Percentiles rank a stretch among this genome's conserved stretches.
Conservation (phyloP, 2,888 invertebrate species). For the Plebejus argus region DNA sequence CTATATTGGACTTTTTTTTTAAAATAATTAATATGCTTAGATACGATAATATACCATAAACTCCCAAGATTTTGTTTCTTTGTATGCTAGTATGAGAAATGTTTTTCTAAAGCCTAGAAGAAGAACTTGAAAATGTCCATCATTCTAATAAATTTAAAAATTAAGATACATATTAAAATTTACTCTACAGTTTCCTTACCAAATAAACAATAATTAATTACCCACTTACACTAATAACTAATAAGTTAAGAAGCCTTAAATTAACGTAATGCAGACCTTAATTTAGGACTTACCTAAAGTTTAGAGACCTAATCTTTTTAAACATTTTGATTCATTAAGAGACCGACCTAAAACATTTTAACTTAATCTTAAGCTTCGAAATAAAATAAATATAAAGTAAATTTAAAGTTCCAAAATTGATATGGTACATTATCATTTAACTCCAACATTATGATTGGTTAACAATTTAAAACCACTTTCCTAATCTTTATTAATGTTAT, state of each 20-base stretch:
- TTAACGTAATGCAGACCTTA: not conserved
- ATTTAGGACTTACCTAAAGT: not conserved
- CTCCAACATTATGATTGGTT: not conserved
- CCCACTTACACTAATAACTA: not conserved
- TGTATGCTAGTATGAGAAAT: too few species aligned
- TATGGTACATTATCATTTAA: conserved; percentile 15
- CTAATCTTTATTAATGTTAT: not conserved
- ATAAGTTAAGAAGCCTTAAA: not conserved
- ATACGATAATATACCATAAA: too few species aligned
- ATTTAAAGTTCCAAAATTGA: not conserved
- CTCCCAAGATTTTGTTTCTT: too few species aligned
- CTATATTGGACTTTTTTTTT: too few species aligned
- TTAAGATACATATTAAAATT: too few species aligned
- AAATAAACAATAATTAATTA: not conserved
- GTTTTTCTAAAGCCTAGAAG: too few species aligned
- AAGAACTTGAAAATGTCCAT: too few species aligned
- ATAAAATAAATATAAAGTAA: not conserved
- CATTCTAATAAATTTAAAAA: too few species aligned
- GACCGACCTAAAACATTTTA: not conserved
- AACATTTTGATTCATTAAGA: not conserved
- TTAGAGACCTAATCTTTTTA: not conserved
- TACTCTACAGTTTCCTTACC: too few species aligned
- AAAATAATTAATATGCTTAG: too few species aligned
- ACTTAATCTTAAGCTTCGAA: not conserved
- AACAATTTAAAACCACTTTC: conserved; percentile 7